Conservation (phyloP, 92 coral and sea anemone species). For the Phenganax marumi region DNA sequence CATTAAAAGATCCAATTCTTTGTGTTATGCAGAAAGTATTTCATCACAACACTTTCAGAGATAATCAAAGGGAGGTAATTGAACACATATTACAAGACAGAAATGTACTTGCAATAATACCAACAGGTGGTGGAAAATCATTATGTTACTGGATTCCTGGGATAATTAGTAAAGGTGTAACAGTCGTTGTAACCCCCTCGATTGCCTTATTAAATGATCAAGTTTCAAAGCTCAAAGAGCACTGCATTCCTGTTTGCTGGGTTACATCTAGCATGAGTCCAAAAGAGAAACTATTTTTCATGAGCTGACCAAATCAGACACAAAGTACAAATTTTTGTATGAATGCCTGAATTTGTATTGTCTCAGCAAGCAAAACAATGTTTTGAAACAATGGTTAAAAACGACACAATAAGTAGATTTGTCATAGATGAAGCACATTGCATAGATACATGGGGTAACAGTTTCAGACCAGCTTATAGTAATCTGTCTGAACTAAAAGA, state of each 20-base stretch:
- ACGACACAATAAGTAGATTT: neutral
- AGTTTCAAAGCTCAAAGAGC: neutral
- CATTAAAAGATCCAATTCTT: neutral
- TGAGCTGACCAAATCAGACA: neutral
- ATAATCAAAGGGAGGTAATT: neutral
- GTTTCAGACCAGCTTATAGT: constrained; percentile 10
- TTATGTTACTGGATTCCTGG: constrained; percentile 12
- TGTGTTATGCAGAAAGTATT: neutral
- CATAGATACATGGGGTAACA: neutral
- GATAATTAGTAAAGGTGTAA: neutral
- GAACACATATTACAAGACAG: neutral
- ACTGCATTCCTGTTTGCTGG: neutral
- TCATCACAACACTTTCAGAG: neutral
- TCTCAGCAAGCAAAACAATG: neutral
- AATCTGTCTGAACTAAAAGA: neutral
- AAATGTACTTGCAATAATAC: neutral
- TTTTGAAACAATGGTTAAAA: neutral
- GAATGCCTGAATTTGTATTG: constrained; percentile 8
- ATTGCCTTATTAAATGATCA: constrained; percentile 1
- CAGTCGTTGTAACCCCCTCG: constrained; percentile 3
- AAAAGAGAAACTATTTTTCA: neutral
- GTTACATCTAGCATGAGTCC: neutral
- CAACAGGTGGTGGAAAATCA: constrained; percentile 19
- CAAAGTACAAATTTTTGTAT: constrained; percentile 2
- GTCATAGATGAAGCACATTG: constrained; percentile 5